A percentile compares a stretch with the other conserved stretches of the same genome.
Conservation (phyloP, 2,888 invertebrate genomes). For the Drosophila mimetica region DNA sequence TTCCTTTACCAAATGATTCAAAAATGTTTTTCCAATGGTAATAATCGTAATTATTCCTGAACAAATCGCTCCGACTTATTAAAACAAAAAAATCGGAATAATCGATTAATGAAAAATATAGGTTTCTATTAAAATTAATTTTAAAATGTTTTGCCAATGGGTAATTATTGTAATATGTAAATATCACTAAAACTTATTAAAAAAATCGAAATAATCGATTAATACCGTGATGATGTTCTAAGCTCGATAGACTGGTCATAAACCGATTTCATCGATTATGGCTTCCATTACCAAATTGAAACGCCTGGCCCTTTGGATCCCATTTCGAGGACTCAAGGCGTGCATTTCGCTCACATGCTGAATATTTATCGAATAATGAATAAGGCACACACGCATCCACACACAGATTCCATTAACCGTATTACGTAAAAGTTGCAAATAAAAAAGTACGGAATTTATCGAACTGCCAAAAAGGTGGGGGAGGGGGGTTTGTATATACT, state of each 20-base stretch:
- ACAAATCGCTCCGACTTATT: too few relatives aligned
- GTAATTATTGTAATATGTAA: too few relatives aligned
- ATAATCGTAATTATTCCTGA: not conserved
- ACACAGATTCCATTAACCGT: slow-evolving; percentile 35
- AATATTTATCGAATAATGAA: slow-evolving; percentile 47
- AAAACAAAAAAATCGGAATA: too few relatives aligned
- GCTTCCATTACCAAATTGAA: slow-evolving; percentile 41
- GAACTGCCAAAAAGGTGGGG: slow-evolving; percentile 7
- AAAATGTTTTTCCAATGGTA: not conserved
- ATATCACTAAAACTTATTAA: too few relatives aligned
- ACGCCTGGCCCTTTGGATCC: not conserved
- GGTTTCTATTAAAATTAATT: too few relatives aligned
- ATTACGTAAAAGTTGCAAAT: slow-evolving; percentile 41
- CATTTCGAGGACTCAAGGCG: slow-evolving; percentile 18
- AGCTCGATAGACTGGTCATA: slow-evolving; percentile 5
- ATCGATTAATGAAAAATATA: too few relatives aligned
- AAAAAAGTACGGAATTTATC: slow-evolving; percentile 35
- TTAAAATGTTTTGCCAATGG: too few relatives aligned
- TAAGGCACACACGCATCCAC: slow-evolving; percentile 11
- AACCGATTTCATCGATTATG: slow-evolving; percentile 18
- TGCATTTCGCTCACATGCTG: slow-evolving; percentile 28
- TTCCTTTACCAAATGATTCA: too few relatives aligned
- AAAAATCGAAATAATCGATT: slow-evolving; percentile 4
- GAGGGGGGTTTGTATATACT: slow-evolving; percentile 3
- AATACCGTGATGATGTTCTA: not conserved